These are phyloP conservation scores for Ferrisia virgata DNA, from an alignment of 2,888 invertebrate genomes.

Conservation along the genomic window DNA sequence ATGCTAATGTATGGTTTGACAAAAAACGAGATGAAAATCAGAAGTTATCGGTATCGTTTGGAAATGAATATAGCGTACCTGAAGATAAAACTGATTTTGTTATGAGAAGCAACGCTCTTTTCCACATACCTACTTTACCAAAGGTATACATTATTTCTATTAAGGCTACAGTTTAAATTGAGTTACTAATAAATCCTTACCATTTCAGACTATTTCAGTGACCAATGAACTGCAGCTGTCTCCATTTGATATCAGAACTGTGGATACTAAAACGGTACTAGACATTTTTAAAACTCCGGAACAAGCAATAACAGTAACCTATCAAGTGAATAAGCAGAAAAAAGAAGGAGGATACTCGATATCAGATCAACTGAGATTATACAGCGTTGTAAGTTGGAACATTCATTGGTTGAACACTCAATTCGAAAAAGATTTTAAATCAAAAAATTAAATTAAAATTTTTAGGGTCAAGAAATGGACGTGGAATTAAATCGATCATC, in stretches of 20 bases:
- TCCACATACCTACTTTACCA: slow-evolving; percentile 37
- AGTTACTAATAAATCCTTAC: too few relatives aligned
- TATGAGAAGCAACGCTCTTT: neutral
- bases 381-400: slow-evolving; percentile 19
- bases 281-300: slow-evolving; percentile 34
- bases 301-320: slow-evolving; percentile 34
- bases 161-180: neutral
- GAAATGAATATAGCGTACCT: slow-evolving; percentile 14
- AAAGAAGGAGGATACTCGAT: slow-evolving; percentile 23
- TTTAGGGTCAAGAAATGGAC: slow-evolving; percentile 32
- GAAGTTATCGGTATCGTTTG: neutral
- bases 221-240: slow-evolving; percentile 6
- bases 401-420: too few relatives aligned
- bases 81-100: slow-evolving; percentile 1
- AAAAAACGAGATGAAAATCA: slow-evolving; percentile 32
- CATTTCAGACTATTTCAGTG: slow-evolving; percentile 9
- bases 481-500: neutral
- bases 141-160: too few relatives aligned
- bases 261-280: slow-evolving; percentile 19
- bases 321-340: slow-evolving; percentile 16
- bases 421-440: too few relatives aligned
- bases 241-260: neutral
- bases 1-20: slow-evolving; percentile 32
- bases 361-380: neutral
- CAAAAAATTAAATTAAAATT: neutral